phyloP scores from a whole-genome alignment of 1,140 invertebrate species.

The Antheraea mylitta region DNA sequence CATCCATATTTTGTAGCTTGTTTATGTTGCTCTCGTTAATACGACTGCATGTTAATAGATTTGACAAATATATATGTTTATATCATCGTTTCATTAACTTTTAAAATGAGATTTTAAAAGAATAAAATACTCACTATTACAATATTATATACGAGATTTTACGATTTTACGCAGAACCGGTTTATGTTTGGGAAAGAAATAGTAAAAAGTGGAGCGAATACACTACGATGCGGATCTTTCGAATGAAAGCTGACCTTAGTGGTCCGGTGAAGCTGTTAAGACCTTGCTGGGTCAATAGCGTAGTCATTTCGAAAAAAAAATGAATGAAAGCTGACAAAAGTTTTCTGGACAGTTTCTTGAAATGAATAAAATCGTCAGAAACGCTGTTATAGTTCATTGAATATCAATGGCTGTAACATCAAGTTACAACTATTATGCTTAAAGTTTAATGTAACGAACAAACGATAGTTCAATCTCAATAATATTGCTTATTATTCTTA shows the following conservation, averaged over 20 bases:
- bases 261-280: too few relatives aligned
- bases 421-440: too few relatives aligned
- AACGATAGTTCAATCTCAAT: too few relatives aligned
- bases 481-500: too few relatives aligned
- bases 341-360: neutral
- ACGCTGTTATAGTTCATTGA: neutral
- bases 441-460: too few relatives aligned
- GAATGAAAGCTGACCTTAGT: slow-evolving; percentile 48
- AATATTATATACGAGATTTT: neutral
- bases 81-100: too few relatives aligned
- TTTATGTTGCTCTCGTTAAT: neutral
- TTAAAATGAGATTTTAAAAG: neutral
- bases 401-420: too few relatives aligned
- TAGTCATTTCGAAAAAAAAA: too few relatives aligned
- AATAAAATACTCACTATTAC: neutral
- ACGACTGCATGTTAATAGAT: neutral
- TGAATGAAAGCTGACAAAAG: slow-evolving; percentile 32
- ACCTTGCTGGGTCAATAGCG: too few relatives aligned
- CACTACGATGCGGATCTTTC: slow-evolving; percentile 30
- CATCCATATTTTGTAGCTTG: neutral
- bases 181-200: slow-evolving; percentile 29
- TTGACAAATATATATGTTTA: neutral
- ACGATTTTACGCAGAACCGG: neutral
- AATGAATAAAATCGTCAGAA: neutral
- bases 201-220: slow-evolving; percentile 43